Conservation (phyloP, 2,888 invertebrate species). For the Entomobrya proxima region DNA sequence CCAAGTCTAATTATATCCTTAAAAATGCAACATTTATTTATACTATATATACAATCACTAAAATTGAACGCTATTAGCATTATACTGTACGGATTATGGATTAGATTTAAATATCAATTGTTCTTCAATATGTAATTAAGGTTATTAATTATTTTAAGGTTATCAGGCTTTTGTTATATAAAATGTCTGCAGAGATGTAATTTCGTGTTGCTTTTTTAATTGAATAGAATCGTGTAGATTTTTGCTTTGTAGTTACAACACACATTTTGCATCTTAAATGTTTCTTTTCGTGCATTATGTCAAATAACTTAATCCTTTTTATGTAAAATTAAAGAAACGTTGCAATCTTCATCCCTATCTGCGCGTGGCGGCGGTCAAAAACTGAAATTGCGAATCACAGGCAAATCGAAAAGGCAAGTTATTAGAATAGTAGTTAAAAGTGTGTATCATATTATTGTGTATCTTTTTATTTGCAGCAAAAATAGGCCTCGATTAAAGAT, state of each 20-base stretch:
- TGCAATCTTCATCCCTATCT: not conserved
- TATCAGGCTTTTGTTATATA: slow-evolving; percentile 33
- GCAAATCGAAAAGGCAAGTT: slow-evolving; percentile 59
- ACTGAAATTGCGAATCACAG: slow-evolving; percentile 51
- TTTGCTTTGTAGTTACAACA: not conserved
- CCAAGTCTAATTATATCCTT: not conserved
- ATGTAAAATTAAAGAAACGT: not conserved
- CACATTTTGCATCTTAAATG: not conserved
- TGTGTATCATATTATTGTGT: not conserved
- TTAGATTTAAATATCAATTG: slow-evolving; percentile 49
- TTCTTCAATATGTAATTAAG: not conserved
- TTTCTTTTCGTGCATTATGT: not conserved
- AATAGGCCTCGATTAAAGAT: not conserved
- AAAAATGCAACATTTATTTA: not conserved
- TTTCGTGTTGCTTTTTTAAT: not conserved
- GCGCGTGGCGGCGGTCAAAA: not conserved
- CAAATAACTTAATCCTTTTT: not conserved
- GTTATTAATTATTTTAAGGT: not conserved
- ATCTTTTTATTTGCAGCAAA: not conserved
- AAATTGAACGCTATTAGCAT: too few species aligned
- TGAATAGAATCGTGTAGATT: not conserved
- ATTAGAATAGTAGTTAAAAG: slow-evolving; percentile 28
- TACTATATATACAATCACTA: not conserved
- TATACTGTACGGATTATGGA: too few species aligned
- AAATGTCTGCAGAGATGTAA: not conserved